Conservation (phyloP, 2,888 invertebrate species). For the Agrochola lychnidis region DNA sequence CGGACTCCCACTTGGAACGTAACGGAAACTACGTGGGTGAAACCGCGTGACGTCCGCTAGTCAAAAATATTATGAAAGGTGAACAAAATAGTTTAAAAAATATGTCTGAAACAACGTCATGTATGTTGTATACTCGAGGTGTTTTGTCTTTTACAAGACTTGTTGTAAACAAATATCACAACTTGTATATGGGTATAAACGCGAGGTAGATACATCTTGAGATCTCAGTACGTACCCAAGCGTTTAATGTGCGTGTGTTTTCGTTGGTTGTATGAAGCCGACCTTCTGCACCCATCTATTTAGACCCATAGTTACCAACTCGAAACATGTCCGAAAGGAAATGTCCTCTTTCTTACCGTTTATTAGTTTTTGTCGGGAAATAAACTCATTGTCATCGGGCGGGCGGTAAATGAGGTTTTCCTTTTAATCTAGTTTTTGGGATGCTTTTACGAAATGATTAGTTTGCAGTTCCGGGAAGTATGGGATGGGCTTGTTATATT, state of each 20-base stretch:
- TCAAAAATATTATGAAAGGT: background rate
- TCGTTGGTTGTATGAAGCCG: rapidly evolving
- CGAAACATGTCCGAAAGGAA: slow-evolving; percentile 74
- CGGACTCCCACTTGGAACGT: no score
- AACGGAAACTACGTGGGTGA: no score
- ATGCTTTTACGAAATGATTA: slow-evolving; percentile 65
- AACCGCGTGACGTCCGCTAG: no score
- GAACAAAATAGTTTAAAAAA: no score
- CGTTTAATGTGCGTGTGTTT: background rate
- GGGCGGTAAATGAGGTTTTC: slow-evolving; percentile 68
- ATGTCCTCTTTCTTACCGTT: slow-evolving; percentile 72
- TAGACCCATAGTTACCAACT: slow-evolving; percentile 65
- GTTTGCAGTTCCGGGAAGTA: slow-evolving; percentile 49
- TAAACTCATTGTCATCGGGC: slow-evolving; percentile 74
- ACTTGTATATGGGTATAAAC: no score
- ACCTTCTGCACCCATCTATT: background rate
- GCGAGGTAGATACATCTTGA: no score
- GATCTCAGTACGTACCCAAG: background rate
- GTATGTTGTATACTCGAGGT: background rate
- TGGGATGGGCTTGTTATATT: slow-evolving; percentile 29
- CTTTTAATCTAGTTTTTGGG: slow-evolving; percentile 72
- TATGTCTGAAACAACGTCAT: background rate
- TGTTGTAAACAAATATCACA: background rate
- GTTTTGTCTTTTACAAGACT: background rate
- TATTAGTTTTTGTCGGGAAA: slow-evolving; percentile 77